Evolutionary conservation across 2,888 invertebrate species (phyloP), one percentile per base, ranked within the genome.

Genomic region (Sericinus montela): DNA sequence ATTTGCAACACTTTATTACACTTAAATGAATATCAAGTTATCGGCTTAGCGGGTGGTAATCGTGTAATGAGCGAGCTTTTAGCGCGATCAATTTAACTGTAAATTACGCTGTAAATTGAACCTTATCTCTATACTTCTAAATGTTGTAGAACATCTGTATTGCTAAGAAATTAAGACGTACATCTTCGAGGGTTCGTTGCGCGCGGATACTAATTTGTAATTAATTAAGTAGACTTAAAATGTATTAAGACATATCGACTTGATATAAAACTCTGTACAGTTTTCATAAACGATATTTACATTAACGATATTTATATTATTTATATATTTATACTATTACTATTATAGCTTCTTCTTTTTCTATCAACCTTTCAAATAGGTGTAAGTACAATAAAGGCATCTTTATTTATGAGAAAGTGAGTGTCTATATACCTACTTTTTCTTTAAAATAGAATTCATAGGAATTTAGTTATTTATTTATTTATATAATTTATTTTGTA

Each of bases 1-100:
- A 83, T 81, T 78, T 62, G 80, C 75, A 77, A 71, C 76, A 84
- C 69, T 82, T 83, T 81, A 80, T 80, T 71, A 67, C 58, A 53
- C 57, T 66, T 68, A 69, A 69, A 74, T 75, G 69, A 70, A 74
- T 71, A 73, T 72, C 69, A 75, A 74, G 69, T 68, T 69, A 78
- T 77, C 67, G 69, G 59, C 81, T 67, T 81, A 69, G 83, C 84
- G 80, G 86, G 86, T 68, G 85, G 85, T 79, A 75, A 72, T 67
- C 67, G 66, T 59, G 70, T 75, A 75, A 75, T 71, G 68, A 75
- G 68, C 58, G 48, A 42, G 56, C 59, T 62, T 63, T 65, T 67
- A 65, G 59, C 62, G 57, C 63, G 58, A 60, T 58, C 56, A 50
- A 54, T 58, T 64, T 51, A 53, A 50, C 51, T 54, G 39, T 30